Conservation (phyloP, 2,888 invertebrate genomes). For the Pherbina coryleti region DNA sequence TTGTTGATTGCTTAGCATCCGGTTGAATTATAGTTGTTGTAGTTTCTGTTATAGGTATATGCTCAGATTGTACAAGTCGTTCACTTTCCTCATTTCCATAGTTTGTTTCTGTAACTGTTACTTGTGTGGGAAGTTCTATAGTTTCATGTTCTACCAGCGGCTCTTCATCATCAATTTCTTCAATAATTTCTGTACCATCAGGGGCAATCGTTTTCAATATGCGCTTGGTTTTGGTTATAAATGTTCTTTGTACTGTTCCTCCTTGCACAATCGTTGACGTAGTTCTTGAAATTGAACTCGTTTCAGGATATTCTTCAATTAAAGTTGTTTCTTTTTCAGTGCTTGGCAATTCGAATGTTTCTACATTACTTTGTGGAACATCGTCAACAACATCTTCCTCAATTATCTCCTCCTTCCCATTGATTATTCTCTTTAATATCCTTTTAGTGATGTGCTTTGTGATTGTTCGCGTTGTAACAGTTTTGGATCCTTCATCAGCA, state of each 20-base stretch:
- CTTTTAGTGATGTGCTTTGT: neutral
- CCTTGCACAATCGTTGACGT: constrained; percentile 43
- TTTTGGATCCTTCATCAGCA: neutral
- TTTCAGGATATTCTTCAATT: neutral
- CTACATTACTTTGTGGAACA: constrained; percentile 41
- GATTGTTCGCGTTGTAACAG: neutral
- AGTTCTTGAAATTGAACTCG: constrained; percentile 1
- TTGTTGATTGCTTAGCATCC: neutral
- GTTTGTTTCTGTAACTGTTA: no score
- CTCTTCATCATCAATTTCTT: constrained; percentile 20
- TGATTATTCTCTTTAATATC: constrained; percentile 54
- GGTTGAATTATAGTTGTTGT: no score
- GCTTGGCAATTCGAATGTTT: constrained; percentile 38
- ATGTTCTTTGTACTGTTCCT: constrained; percentile 44
- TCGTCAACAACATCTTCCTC: constrained; percentile 54
- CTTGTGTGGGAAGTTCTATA: neutral
- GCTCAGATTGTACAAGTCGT: neutral
- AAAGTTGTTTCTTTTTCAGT: neutral
- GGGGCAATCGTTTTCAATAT: constrained; percentile 59
- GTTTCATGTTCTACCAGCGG: neutral
- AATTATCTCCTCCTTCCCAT: constrained; percentile 37
- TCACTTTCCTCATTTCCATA: no score
- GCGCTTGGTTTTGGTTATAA: constrained; percentile 54
- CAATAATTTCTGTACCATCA: constrained; percentile 56
- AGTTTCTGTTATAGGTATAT: no score